Evolutionary conservation across 2,888 invertebrate genomes (phyloP).

Genomic region (Branchellion lobata): DNA sequence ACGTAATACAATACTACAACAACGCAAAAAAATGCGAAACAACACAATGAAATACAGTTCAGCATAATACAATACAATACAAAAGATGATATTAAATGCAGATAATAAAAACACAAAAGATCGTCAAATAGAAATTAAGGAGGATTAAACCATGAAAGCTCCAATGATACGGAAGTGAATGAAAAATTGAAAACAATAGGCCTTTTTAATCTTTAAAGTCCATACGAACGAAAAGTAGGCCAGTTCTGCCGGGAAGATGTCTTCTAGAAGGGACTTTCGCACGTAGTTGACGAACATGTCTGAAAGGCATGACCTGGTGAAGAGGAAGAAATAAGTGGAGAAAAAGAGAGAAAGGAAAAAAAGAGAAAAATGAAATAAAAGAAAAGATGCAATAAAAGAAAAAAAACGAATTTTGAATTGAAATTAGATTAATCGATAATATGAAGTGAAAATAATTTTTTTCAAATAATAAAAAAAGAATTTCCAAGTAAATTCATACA

Average conservation of each 20-base stretch:
- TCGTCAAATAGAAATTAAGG: too few species aligned
- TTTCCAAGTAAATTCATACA: too few species aligned
- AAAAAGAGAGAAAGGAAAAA: too few species aligned
- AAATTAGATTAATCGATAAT: not conserved
- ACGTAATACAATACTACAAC: not conserved
- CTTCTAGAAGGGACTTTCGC: slow-evolving; percentile 20
- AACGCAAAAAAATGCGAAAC: too few species aligned
- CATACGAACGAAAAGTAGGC: slow-evolving; percentile 27
- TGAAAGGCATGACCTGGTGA: slow-evolving; percentile 31
- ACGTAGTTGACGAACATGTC: slow-evolving; percentile 32
- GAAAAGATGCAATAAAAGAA: not conserved
- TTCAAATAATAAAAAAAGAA: too few species aligned
- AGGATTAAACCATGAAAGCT: too few species aligned
- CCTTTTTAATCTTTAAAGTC: too few species aligned
- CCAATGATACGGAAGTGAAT: not conserved
- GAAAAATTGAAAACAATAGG: too few species aligned
- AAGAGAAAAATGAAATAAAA: not conserved
- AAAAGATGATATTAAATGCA: not conserved
- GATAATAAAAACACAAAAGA: too few species aligned
- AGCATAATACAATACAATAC: not conserved
- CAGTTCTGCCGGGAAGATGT: slow-evolving; percentile 17
- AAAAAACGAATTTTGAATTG: not conserved
- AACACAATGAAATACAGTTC: too few species aligned
- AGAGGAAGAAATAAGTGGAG: too few species aligned
- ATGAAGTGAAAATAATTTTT: too few species aligned